phyloP scores from a whole-genome alignment of 2,888 invertebrate species.

The Diloba caeruleocephala region DNA sequence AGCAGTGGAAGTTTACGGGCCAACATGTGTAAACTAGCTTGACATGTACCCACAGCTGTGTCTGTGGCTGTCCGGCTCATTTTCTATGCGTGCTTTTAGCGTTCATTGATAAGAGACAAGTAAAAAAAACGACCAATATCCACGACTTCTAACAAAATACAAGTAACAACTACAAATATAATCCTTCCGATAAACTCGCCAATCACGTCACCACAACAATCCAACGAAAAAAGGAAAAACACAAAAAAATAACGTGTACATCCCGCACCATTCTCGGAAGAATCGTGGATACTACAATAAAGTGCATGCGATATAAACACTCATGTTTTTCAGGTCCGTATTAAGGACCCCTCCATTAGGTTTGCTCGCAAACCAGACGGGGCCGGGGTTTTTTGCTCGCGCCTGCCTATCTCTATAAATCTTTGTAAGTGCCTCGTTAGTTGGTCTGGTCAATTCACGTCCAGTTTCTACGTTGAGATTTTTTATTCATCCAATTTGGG shows the following conservation, averaged over 20 bases:
- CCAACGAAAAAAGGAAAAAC: background rate
- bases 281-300: conserved; percentile 58
- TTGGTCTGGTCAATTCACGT: conserved; percentile 77
- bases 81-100: too few species aligned
- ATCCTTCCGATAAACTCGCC: too few species aligned
- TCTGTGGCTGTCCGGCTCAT: too few species aligned
- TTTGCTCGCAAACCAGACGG: conserved; percentile 64
- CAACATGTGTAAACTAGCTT: too few species aligned
- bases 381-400: conserved; percentile 71
- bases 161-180: too few species aligned
- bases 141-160: too few species aligned
- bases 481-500: conserved; percentile 69
- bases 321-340: conserved; percentile 65
- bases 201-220: too few species aligned
- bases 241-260: conserved; percentile 1
- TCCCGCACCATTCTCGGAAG: conserved; percentile 19
- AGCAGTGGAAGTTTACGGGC: too few species aligned
- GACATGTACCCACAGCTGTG: too few species aligned
- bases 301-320: conserved; percentile 68
- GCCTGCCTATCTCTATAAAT: conserved; percentile 79
- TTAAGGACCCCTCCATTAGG: conserved; percentile 66
- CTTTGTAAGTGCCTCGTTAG: conserved; percentile 82
- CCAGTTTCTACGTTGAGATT: conserved; percentile 68
- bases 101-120: too few species aligned
- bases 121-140: too few species aligned